Evolutionary conservation across 2,888 invertebrate genomes (phyloP), one percentile per base, ranked within the genome.

Genomic region (Gari tellinella): DNA sequence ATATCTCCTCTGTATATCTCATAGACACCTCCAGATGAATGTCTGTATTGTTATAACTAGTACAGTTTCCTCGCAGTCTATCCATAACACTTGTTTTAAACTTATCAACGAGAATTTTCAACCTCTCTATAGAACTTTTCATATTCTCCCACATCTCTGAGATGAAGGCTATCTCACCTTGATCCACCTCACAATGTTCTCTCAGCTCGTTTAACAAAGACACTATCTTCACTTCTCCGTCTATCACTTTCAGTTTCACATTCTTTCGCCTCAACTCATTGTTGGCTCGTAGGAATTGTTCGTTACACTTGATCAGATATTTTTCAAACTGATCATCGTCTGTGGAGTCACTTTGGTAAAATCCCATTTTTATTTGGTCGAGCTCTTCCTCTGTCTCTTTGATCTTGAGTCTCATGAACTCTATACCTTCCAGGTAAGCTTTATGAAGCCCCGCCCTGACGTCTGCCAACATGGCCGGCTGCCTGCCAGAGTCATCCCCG

Each of bases 81-180:
- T 87, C 83, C 19, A 89, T 63, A n/a, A 89, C 87, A 60, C 73
- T 88, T 4, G 66, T 80, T 62, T 85, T 82, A 66, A 88, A 90
- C 52, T 86, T 86, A 23, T 77, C 74, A 41, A 85, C 75, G 10
- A 89, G 69, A 7, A 77, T 73, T 57, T 77, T 79, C 26, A 87
- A 64, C 25, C 79, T 60, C 41, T 89, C 89, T 48, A 81, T 72
- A 0, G 87, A 79, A 19, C 64, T 65, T 65, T 88, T 89, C 23
- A 90, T 58, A 46, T 87, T 86, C 38, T 89, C 87, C 89, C 89
- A 89, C 74, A 88, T 90, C 26, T 86, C 84, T 0, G 89, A 88
- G 21, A 90, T 58, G 23, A 80, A 81, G 5, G 70, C 73, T 14
- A 89, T 84, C 41, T 82, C 81, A 2, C 82, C 86, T 56, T 74